Conservation (phyloP, 2,797 vertebrate species). For the Chromobotia macracanthus region DNA sequence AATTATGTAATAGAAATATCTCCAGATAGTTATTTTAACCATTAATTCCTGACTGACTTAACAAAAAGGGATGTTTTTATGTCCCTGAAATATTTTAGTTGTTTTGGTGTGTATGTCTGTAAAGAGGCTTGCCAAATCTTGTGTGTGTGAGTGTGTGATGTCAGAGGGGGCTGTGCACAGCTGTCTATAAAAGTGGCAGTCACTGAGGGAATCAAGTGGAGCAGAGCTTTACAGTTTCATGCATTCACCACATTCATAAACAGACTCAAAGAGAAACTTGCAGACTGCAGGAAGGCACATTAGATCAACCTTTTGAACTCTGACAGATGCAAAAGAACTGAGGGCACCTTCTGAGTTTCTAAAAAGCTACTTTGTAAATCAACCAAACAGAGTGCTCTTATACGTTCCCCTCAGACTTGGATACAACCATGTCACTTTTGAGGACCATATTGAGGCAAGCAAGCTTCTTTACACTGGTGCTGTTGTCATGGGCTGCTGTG, state of each 20-base stretch:
- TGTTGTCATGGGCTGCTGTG: slow-evolving; percentile 51
- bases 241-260: slow-evolving; percentile 38
- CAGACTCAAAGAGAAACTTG: slow-evolving; percentile 18
- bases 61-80: background rate
- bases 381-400: background rate
- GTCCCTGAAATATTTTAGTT: slow-evolving; percentile 1
- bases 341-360: slow-evolving; percentile 2
- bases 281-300: slow-evolving; percentile 19
- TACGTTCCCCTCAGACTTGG: slow-evolving; percentile 1
- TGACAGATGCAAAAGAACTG: slow-evolving; percentile 13
- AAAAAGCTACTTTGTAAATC: background rate
- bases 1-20: background rate
- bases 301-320: background rate
- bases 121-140: slow-evolving; percentile 22
- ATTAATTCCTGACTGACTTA: background rate
- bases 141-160: slow-evolving; percentile 50
- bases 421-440: slow-evolving; percentile 45
- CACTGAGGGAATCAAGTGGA: slow-evolving; percentile 47
- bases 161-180: slow-evolving; percentile 59
- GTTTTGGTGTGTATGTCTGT: slow-evolving; percentile 20
- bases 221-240: slow-evolving; percentile 35
- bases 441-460: slow-evolving; percentile 36
- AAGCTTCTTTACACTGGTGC: slow-evolving; percentile 43
- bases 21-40: background rate
- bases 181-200: slow-evolving; percentile 60